Conservation (phyloP, 2,113 vertebrate genomes). For the Gymnobelideus leadbeateri region DNA sequence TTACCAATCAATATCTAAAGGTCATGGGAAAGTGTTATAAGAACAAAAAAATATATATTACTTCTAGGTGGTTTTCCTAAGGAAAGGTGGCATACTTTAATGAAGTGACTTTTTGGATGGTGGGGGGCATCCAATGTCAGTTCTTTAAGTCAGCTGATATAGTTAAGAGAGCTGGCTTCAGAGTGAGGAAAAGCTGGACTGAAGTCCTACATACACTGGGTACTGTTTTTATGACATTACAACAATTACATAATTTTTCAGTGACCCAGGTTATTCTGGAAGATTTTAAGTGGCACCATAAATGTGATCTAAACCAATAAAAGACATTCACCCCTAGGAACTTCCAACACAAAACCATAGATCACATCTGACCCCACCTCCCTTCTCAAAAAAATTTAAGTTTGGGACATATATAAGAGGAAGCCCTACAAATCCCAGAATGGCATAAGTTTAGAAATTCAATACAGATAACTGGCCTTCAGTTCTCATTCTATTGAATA, state of each 20-base stretch:
- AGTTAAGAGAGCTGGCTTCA: background rate
- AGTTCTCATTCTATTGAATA: slow-evolving; percentile 1
- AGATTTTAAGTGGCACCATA: background rate
- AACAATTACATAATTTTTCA: background rate
- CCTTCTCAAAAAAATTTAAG: background rate
- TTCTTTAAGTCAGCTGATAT: background rate
- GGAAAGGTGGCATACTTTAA: background rate
- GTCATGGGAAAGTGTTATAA: background rate
- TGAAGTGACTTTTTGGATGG: background rate
- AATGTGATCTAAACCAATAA: background rate
- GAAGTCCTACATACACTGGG: background rate
- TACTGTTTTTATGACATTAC: background rate
- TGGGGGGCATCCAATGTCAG: background rate
- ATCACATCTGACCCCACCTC: background rate
- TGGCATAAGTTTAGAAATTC: background rate
- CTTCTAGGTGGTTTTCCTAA: background rate
- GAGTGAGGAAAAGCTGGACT: background rate
- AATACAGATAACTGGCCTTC: background rate
- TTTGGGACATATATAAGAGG: background rate
- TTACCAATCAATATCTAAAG: background rate
- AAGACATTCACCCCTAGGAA: background rate
- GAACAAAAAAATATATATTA: background rate
- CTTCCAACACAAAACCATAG: background rate
- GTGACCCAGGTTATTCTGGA: background rate
- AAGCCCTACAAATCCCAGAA: background rate